These are phyloP conservation scores for Argyra leucocephala DNA, from an alignment of 2,888 invertebrate species.

Conservation along the genomic window DNA sequence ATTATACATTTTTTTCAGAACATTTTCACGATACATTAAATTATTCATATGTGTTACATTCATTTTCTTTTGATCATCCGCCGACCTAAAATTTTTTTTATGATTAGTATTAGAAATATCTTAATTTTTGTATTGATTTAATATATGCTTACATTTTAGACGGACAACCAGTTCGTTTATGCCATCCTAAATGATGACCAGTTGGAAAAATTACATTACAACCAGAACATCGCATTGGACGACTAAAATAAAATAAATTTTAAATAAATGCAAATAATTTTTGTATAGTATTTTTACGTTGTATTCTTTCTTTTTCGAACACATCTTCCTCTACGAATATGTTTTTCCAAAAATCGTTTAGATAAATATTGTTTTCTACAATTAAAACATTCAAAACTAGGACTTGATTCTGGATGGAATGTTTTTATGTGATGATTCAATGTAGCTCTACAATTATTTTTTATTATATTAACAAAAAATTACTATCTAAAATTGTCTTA, in stretches of 20 bases:
- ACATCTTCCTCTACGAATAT: conserved; percentile 40
- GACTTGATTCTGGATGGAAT: conserved; percentile 38
- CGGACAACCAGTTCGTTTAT: conserved; percentile 41
- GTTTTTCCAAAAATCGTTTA: conserved; percentile 41
- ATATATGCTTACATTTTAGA: conserved; percentile 25
- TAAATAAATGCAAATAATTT: neutral
- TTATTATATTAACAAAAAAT: no score
- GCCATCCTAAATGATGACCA: conserved; percentile 42
- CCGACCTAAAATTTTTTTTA: neutral
- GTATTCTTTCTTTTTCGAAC: conserved; percentile 42
- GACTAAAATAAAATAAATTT: conserved; percentile 26
- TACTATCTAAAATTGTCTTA: conserved; percentile 36
- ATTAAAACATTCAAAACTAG: conserved; percentile 40
- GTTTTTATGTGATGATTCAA: conserved; percentile 36
- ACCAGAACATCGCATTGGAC: conserved; percentile 42
- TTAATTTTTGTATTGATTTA: neutral
- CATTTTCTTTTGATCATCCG: neutral
- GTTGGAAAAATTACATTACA: conserved; percentile 41
- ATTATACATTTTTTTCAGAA: conserved; percentile 1
- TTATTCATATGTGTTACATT: conserved; percentile 5
- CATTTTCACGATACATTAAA: conserved; percentile 9
- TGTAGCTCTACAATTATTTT: conserved; percentile 10
- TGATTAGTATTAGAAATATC: neutral
- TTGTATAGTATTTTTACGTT: conserved; percentile 31
- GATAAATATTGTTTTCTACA: conserved; percentile 42